A percentile compares a stretch with the other conserved stretches of the same genome.
phyloP scores from a whole-genome alignment of 2,888 invertebrate genomes.

The Dascillus cervinus region DNA sequence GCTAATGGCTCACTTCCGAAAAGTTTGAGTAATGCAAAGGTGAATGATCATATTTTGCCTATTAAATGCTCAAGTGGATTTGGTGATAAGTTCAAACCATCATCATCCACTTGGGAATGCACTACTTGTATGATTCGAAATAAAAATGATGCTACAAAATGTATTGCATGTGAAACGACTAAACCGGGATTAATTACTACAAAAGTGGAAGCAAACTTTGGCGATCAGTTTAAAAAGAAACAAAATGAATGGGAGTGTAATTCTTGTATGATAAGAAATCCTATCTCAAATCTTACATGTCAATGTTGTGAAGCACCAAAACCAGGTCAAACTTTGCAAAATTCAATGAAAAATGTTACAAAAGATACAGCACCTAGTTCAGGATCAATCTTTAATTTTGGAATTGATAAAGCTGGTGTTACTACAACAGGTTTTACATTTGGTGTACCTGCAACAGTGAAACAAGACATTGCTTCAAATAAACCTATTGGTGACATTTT shows the following conservation, averaged over 20 bases:
- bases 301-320: conserved; percentile 52
- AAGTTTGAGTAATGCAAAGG: conserved; percentile 46
- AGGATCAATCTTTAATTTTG: conserved; percentile 42
- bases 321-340: no score
- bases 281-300: conserved; percentile 43
- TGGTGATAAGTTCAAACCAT: conserved; percentile 45
- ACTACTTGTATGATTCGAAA: conserved; percentile 52
- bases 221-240: conserved; percentile 44
- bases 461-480: neutral
- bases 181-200: conserved; percentile 33
- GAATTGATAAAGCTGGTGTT: conserved; percentile 28
- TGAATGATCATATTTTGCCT: neutral
- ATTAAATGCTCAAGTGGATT: conserved; percentile 21
- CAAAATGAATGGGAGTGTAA: conserved; percentile 51
- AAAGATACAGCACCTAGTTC: conserved; percentile 16
- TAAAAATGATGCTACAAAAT: conserved; percentile 40
- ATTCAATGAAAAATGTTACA: conserved; percentile 9
- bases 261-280: conserved; percentile 54
- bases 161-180: conserved; percentile 48
- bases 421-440: conserved; percentile 18
- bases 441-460: conserved; percentile 11
- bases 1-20: conserved; percentile 3
- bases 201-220: conserved; percentile 25
- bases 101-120: conserved; percentile 50
- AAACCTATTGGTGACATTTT: neutral